phyloP scores from a whole-genome alignment of 92 coral and sea anemone genomes.

The Epizoanthus scotinus region DNA sequence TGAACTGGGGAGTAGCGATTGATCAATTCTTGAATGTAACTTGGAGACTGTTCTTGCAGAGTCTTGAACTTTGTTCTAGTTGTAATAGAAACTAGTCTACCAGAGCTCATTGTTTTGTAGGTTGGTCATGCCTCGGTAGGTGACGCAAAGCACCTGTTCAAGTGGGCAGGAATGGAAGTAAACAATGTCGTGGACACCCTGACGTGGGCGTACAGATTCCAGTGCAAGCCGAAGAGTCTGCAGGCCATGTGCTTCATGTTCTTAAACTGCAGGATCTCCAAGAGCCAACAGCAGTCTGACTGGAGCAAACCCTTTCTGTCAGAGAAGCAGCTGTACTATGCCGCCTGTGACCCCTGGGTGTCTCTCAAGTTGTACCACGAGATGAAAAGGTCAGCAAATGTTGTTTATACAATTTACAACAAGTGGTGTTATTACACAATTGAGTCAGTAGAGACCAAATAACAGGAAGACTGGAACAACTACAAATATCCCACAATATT shows the following conservation, averaged over 20 bases:
- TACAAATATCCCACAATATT: too few species aligned
- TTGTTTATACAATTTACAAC: neutral
- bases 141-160: slow-evolving; percentile 20
- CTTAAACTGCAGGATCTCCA: slow-evolving; percentile 28
- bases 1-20: too few species aligned
- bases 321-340: slow-evolving; percentile 38
- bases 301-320: slow-evolving; percentile 33
- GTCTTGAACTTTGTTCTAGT: too few species aligned
- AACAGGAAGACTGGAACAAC: too few species aligned
- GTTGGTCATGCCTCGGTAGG: slow-evolving; percentile 32
- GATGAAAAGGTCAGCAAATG: slow-evolving; percentile 30
- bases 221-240: slow-evolving; percentile 23
- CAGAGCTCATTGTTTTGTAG: neutral
- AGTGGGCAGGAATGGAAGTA: slow-evolving; percentile 33
- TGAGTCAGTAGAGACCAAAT: too few species aligned
- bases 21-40: too few species aligned
- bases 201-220: slow-evolving; percentile 36
- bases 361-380: slow-evolving; percentile 25
- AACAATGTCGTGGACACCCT: slow-evolving; percentile 35
- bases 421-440: too few species aligned
- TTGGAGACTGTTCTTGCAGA: too few species aligned
- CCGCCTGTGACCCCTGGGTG: slow-evolving; percentile 36
- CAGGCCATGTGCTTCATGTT: slow-evolving; percentile 43
- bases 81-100: too few species aligned
- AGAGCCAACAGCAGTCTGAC: slow-evolving; percentile 34